Evolutionary conservation across 2,113 vertebrate genomes (phyloP).

Genomic region (Pyxicephalus adspersus): DNA sequence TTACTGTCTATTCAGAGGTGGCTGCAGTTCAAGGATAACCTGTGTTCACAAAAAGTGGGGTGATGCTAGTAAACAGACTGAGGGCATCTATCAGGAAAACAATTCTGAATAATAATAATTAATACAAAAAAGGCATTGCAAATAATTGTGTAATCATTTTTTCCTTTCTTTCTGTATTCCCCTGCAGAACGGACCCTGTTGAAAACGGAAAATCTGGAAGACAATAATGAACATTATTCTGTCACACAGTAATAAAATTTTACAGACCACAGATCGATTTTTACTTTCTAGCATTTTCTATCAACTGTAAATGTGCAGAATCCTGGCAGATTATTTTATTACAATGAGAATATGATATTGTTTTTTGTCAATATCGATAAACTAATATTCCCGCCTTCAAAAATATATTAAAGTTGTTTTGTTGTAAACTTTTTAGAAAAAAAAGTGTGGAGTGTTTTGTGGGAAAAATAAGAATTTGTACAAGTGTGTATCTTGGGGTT

Average conservation of each 20-base stretch:
- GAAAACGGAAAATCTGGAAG: slow-evolving; percentile 94
- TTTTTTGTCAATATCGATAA: not conserved
- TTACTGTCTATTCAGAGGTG: too few species aligned
- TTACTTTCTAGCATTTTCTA: slow-evolving; percentile 9
- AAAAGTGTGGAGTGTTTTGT: not conserved
- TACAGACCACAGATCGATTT: not conserved
- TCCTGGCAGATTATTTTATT: slow-evolving; percentile 7
- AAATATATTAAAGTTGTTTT: not conserved
- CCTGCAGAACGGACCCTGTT: slow-evolving; percentile 86
- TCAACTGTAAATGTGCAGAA: not conserved
- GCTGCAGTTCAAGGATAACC: too few species aligned
- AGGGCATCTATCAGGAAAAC: too few species aligned
- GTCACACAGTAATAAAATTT: not conserved
- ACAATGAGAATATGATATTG: not conserved
- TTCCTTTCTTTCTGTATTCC: not conserved
- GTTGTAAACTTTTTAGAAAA: too few species aligned
- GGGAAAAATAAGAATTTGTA: not conserved
- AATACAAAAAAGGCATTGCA: too few species aligned
- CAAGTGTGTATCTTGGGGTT: too few species aligned
- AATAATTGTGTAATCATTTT: not conserved
- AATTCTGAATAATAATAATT: too few species aligned
- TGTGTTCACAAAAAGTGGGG: too few species aligned
- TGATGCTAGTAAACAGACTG: too few species aligned
- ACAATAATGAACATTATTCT: slow-evolving; percentile 71
- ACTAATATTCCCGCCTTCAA: not conserved